phyloP scores from a whole-genome alignment of 1,140 invertebrate species.

The Brevipalpus yothersi region DNA sequence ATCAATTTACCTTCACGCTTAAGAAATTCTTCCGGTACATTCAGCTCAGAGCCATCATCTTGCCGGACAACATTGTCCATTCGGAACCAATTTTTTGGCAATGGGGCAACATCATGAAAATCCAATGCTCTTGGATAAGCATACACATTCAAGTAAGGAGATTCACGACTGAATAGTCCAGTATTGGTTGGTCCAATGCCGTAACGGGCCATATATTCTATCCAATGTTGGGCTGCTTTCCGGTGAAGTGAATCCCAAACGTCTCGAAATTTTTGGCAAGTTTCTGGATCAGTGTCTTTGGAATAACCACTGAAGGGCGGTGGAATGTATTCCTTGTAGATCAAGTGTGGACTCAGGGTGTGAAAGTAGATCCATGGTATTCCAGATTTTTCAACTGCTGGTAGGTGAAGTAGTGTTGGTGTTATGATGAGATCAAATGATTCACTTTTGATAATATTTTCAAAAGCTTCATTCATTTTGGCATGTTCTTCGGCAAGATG shows the following conservation, averaged over 20 bases:
- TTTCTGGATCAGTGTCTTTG: background rate
- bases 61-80: background rate
- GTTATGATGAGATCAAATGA: background rate
- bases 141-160: constrained; percentile 3
- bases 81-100: background rate
- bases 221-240: background rate
- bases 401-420: background rate
- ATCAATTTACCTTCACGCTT: constrained; percentile 3
- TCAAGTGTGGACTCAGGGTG: background rate
- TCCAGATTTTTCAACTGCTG: background rate
- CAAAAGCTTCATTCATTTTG: background rate
- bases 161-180: background rate
- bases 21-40: background rate
- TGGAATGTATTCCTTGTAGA: background rate
- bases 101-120: background rate
- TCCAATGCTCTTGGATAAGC: constrained; percentile 3
- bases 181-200: background rate
- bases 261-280: background rate
- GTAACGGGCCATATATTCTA: background rate
- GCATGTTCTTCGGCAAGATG: background rate
- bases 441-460: background rate
- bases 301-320: background rate
- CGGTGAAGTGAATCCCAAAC: background rate
- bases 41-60: background rate
- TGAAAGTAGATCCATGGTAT: background rate